Conservation (phyloP, 2,113 vertebrate genomes). For the Tinamus guttatus region DNA sequence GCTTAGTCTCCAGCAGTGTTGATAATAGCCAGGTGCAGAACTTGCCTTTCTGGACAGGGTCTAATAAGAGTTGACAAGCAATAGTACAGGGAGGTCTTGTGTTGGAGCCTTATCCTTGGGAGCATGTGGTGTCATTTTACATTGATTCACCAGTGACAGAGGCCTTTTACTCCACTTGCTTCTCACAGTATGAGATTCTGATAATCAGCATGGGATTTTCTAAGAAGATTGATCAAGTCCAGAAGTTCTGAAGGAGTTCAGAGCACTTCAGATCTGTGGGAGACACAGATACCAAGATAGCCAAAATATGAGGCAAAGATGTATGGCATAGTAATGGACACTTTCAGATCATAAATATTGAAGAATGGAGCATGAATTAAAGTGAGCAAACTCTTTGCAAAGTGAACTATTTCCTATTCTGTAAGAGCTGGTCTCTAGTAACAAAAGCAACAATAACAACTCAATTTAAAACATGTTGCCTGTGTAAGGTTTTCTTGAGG, state of each 20-base stretch:
- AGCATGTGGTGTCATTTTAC: neutral
- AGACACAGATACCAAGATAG: neutral
- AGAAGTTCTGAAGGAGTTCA: neutral
- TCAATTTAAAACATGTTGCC: neutral
- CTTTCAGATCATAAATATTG: neutral
- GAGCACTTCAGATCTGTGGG: too few relatives aligned
- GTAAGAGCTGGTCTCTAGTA: neutral
- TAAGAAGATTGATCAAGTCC: neutral
- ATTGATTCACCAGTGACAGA: neutral
- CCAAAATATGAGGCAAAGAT: neutral
- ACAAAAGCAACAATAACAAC: neutral
- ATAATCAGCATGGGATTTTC: neutral
- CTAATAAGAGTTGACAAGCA: neutral
- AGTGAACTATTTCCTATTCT: neutral
- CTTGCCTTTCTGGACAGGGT: neutral
- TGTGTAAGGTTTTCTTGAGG: neutral
- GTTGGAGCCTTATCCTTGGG: neutral
- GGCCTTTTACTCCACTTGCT: neutral
- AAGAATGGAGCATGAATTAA: neutral
- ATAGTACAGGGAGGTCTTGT: neutral
- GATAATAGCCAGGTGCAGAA: neutral
- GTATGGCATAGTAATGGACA: neutral
- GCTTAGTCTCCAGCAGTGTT: neutral
- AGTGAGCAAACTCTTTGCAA: neutral
- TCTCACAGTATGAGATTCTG: neutral